Evolutionary conservation across 2,797 vertebrate genomes (phyloP).

Genomic region (Hippocampus kuda): DNA sequence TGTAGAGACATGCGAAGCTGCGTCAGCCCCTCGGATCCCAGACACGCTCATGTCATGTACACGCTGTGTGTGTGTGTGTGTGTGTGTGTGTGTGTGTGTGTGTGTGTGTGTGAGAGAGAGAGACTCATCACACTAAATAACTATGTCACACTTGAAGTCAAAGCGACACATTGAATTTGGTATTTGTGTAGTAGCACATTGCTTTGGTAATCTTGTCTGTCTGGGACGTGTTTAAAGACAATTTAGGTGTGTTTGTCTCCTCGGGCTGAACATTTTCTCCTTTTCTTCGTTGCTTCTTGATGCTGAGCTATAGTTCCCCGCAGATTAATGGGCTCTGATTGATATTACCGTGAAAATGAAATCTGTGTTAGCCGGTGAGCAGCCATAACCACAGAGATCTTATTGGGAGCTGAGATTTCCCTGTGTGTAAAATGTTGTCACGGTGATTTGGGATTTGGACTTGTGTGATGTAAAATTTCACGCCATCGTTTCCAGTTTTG

Average conservation of each 20-base stretch:
- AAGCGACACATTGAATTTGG: slow-evolving; percentile 44
- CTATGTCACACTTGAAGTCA: slow-evolving; percentile 37
- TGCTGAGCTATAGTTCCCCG: slow-evolving; percentile 49
- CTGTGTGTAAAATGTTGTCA: slow-evolving; percentile 62
- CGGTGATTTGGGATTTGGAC: slow-evolving; percentile 58
- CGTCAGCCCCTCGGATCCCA: slow-evolving; percentile 54
- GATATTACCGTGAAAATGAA: slow-evolving; percentile 59
- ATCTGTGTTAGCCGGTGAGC: slow-evolving; percentile 48
- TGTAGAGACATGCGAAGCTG: slow-evolving; percentile 48
- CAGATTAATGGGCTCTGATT: slow-evolving; percentile 56
- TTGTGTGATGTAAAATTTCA: slow-evolving; percentile 64
- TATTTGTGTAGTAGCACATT: slow-evolving; percentile 48
- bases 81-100: slow-evolving; percentile 38
- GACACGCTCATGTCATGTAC: slow-evolving; percentile 58
- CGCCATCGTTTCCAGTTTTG: slow-evolving; percentile 48
- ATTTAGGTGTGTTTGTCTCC: slow-evolving; percentile 51
- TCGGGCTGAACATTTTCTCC: slow-evolving; percentile 29
- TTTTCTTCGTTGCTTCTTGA: slow-evolving; percentile 54
- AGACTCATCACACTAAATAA: slow-evolving; percentile 47
- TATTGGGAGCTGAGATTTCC: slow-evolving; percentile 32
- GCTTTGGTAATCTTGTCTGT: slow-evolving; percentile 49
- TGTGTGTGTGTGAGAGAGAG: slow-evolving; percentile 8
- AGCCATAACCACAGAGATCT: slow-evolving; percentile 53
- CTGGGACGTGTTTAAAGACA: slow-evolving; percentile 59
- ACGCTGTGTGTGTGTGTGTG: slow-evolving; percentile 52